These are phyloP conservation scores for Labroides dimidiatus DNA, from an alignment of 2,797 vertebrate species.

Conservation along the genomic window DNA sequence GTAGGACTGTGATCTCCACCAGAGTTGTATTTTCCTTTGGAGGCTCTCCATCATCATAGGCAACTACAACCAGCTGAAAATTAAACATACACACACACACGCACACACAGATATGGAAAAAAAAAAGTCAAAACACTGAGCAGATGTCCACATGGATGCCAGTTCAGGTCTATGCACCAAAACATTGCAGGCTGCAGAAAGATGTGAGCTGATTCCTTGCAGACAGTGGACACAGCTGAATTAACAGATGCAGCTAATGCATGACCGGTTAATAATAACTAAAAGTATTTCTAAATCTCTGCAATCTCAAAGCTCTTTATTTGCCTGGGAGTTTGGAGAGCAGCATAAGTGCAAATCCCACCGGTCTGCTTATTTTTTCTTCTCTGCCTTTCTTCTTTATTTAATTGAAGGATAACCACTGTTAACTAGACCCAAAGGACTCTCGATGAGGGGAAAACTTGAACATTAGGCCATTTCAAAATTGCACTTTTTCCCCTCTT, in stretches of 20 bases:
- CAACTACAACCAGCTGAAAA: slow-evolving; percentile 91
- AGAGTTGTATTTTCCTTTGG: slow-evolving; percentile 89
- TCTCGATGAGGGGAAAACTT: slow-evolving; percentile 45
- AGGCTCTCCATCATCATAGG: slow-evolving; percentile 93
- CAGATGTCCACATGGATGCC: neutral
- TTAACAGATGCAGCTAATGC: slow-evolving; percentile 22
- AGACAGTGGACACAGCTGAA: slow-evolving; percentile 2
- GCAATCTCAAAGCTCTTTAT: slow-evolving; percentile 29
- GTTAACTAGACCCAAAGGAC: slow-evolving; percentile 58
- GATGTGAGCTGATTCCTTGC: too few species aligned
- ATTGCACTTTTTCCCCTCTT: slow-evolving; percentile 1
- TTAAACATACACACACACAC: slow-evolving; percentile 28
- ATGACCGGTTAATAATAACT: slow-evolving; percentile 20
- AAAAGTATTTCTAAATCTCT: slow-evolving; percentile 15
- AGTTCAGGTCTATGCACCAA: neutral
- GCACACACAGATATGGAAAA: neutral
- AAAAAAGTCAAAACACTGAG: slow-evolving; percentile 2
- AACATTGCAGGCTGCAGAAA: slow-evolving; percentile 1
- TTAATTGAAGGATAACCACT: slow-evolving; percentile 55
- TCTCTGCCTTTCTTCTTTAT: slow-evolving; percentile 40
- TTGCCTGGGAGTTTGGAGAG: slow-evolving; percentile 28
- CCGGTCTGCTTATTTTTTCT: slow-evolving; percentile 32
- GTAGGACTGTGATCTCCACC: slow-evolving; percentile 93
- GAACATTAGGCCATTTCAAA: slow-evolving; percentile 37
- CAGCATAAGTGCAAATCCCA: slow-evolving; percentile 26